Percentiles rank a stretch among this genome's conserved stretches.
These are phyloP conservation scores for Nycticryphes semicollaris DNA, from an alignment of 2,113 vertebrate species.

Conservation along the genomic window DNA sequence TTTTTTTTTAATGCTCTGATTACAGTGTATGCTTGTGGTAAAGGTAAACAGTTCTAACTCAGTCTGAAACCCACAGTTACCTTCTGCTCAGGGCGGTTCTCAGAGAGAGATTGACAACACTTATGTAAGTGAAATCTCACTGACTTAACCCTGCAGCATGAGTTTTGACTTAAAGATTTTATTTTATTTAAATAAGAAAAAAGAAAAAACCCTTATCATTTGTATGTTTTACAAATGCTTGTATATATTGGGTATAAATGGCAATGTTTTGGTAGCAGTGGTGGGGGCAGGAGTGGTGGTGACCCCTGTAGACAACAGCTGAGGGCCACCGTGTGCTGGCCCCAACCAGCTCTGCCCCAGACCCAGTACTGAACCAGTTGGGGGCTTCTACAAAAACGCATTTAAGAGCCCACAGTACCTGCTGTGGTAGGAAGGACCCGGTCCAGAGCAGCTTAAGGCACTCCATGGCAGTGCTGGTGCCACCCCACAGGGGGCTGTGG, in stretches of 20 bases:
- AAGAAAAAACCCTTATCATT: background rate
- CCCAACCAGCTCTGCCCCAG: background rate
- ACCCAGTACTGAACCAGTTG: fast-evolving
- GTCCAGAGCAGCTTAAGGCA: too few relatives aligned
- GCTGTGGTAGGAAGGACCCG: fast-evolving
- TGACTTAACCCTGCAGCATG: background rate
- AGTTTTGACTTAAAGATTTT: background rate
- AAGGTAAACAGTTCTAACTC: background rate
- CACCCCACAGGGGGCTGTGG: too few relatives aligned
- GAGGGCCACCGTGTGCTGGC: too few relatives aligned
- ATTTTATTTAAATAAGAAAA: background rate
- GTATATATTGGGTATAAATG: background rate
- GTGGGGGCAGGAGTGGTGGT: background rate
- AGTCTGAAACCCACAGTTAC: background rate
- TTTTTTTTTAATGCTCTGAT: background rate
- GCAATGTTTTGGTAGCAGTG: background rate
- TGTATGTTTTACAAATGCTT: background rate
- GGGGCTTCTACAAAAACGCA: background rate
- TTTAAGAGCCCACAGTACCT: fast-evolving
- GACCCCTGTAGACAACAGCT: fast-evolving
- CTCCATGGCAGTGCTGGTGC: fast-evolving
- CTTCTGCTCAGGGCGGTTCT: background rate
- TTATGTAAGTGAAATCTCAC: background rate
- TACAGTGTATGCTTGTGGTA: background rate
- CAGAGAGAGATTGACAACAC: background rate